Base-by-base conservation (phyloP, 2,797 vertebrate species). In the Lutra lutra region DNA sequence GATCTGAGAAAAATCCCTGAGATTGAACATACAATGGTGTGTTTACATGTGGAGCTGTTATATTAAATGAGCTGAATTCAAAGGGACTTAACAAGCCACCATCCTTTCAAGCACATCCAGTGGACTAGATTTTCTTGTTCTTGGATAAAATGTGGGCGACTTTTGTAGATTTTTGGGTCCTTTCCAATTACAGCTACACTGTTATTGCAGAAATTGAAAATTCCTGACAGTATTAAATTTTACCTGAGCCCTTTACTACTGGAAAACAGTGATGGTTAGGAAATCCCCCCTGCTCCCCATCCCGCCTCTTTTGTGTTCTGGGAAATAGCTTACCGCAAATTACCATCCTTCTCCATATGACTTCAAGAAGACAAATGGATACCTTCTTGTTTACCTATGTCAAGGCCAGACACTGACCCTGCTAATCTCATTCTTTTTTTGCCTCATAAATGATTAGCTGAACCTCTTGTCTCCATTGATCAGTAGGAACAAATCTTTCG, bases 251-350 rank as follows among this genome's bases (percentile, higher is more conserved):
- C 58, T 66, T 20, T 66, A 7, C 38, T 88, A 29, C 72, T 93
- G 80, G 60, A 66, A 96, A 96, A 83, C 7, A 87, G 25, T 29
- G 32, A 89, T 93, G 32, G 8, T 78, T 90, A 87, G 51, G 23
- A 82, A 38, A 43, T 77, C 46, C 21, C 21, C 7, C 32, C 3
- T 3, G 2, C 14, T 5, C 62, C 29, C 17, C 66, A 10, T 17
- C 43, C 14, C 14, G 3, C 72, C 72, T 90, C 40, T 73, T 95
- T 66, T 89, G 35, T 88, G 46, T 78, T 95, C 60, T 62, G 60
- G 48, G 6, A 66, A 95, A 78, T 7, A 60, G 20, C 35, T 32
- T 73, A 25, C 78, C 86, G 14, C 15, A 68, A 88, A 89, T 79
- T 64, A 27, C 18, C 46, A 72, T 9, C 64, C 32, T 82, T 82